Evolutionary conservation across 2,113 vertebrate genomes (phyloP).

Genomic region (Lepus europaeus): DNA sequence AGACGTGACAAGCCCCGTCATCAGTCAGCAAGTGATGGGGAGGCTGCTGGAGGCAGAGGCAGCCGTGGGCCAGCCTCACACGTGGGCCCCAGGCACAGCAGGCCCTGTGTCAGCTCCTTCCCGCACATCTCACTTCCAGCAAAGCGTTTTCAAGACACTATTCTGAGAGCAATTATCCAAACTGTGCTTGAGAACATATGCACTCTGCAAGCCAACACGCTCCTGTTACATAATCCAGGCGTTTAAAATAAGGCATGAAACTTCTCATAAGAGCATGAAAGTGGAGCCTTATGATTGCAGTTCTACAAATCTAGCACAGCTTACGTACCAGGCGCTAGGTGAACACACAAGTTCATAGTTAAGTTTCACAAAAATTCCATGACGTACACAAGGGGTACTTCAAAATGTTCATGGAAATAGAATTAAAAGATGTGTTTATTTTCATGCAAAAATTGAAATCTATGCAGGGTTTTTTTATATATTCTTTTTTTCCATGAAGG

Average conservation of each 20-base stretch:
- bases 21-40: neutral
- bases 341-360: neutral
- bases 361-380: neutral
- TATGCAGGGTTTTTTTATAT: too few species aligned
- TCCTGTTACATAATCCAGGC: neutral
- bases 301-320: neutral
- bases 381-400: too few species aligned
- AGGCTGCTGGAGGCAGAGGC: neutral
- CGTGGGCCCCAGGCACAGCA: neutral
- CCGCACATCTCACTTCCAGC: neutral
- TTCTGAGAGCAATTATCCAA: conserved; percentile 35
- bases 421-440: too few species aligned
- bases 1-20: neutral
- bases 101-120: neutral
- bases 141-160: neutral
- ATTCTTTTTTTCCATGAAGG: too few species aligned
- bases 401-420: too few species aligned
- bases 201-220: neutral
- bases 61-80: neutral
- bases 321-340: neutral
- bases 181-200: neutral
- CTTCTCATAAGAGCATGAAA: neutral
- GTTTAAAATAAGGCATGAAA: neutral
- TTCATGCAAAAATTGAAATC: too few species aligned
- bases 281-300: neutral